Evolutionary conservation across 2,888 invertebrate genomes (phyloP).

Genomic region (Thalpophila matura): DNA sequence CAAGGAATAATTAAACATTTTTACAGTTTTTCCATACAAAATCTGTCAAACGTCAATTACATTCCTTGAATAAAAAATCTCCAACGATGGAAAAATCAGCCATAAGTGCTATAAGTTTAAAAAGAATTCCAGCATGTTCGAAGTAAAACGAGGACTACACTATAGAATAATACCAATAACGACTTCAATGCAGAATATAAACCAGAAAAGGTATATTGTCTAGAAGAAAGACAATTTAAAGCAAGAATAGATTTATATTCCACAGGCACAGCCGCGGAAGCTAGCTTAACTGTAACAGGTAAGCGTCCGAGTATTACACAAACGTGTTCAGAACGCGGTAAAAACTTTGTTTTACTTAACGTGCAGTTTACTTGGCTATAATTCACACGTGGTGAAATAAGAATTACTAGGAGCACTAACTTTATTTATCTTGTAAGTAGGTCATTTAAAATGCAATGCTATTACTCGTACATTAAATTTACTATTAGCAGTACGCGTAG

Average conservation of each 20-base stretch:
- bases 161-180: background rate
- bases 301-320: constrained; percentile 10
- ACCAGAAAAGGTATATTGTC: background rate
- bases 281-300: constrained; percentile 13
- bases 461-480: background rate
- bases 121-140: background rate
- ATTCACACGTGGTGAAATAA: constrained; percentile 26
- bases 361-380: constrained; percentile 7
- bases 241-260: background rate
- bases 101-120: background rate
- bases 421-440: constrained; percentile 1
- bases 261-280: background rate
- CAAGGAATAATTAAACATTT: too few relatives aligned
- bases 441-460: constrained; percentile 9
- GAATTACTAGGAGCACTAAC: background rate
- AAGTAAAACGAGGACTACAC: background rate
- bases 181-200: background rate
- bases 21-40: too few relatives aligned
- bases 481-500: too few relatives aligned
- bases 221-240: background rate
- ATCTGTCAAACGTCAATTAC: too few relatives aligned
- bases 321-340: constrained; percentile 38
- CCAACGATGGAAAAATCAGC: too few relatives aligned
- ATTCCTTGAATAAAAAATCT: too few relatives aligned
- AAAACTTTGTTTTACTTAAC: constrained; percentile 41